Conservation (phyloP, 2,888 invertebrate genomes). For the Drosophila helvetica region DNA sequence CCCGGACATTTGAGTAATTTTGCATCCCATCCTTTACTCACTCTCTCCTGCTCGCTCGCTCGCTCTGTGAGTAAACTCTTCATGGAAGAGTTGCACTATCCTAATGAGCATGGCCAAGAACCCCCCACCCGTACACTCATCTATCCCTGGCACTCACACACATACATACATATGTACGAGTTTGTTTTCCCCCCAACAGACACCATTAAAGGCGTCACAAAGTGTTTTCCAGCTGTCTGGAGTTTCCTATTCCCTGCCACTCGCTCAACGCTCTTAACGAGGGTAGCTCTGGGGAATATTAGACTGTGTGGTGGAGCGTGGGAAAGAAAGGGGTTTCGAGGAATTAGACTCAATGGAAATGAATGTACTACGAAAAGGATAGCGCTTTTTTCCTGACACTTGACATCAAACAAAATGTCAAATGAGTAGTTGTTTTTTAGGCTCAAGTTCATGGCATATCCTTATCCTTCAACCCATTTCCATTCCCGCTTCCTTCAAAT, state of each 20-base stretch:
- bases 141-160: not conserved
- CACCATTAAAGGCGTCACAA: constrained; percentile 36
- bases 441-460: not conserved
- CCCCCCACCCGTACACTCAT: not conserved
- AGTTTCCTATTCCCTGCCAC: constrained; percentile 5
- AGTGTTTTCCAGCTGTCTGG: constrained; percentile 18
- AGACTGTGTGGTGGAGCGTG: not conserved
- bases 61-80: constrained; percentile 23
- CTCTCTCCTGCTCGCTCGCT: constrained; percentile 6
- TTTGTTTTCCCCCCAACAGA: constrained; percentile 22
- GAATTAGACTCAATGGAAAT: too few relatives aligned
- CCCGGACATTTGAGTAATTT: constrained; percentile 6
- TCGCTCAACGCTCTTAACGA: constrained; percentile 6
- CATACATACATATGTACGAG: not conserved
- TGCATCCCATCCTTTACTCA: not conserved
- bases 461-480: too few relatives aligned
- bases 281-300: constrained; percentile 6
- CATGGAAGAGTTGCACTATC: constrained; percentile 50
- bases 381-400: not conserved
- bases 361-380: not conserved
- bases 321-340: not conserved
- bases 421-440: not conserved
- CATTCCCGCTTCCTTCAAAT: not conserved
- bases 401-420: not conserved
- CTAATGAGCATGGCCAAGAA: constrained; percentile 63